Percentiles rank a stretch among this genome's conserved stretches.
Evolutionary conservation across 2,797 vertebrate genomes (phyloP).

Genomic region (Anisognathus igniventris): DNA sequence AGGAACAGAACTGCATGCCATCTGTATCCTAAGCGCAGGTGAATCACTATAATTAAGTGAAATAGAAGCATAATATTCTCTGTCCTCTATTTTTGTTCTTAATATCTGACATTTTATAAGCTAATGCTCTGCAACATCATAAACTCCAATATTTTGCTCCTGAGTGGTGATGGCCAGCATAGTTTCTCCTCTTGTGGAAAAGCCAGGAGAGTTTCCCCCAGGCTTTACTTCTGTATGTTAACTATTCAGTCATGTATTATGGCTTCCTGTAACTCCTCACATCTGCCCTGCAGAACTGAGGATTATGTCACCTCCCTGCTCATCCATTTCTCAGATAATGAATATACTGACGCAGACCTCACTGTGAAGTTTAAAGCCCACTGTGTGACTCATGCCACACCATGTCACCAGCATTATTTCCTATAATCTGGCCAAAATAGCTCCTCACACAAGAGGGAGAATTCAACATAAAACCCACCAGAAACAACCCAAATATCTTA

Average conservation of each 20-base stretch:
- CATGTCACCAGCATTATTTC: background rate
- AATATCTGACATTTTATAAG: background rate
- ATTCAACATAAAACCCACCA: background rate
- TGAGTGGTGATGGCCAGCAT: background rate
- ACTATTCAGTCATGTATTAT: background rate
- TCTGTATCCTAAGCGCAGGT: background rate
- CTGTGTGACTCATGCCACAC: background rate
- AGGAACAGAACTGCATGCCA: background rate
- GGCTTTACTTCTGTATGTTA: background rate
- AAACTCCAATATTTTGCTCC: background rate
- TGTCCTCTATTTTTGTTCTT: background rate
- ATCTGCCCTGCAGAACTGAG: background rate
- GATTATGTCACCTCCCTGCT: background rate
- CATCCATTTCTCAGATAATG: background rate
- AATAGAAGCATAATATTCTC: background rate
- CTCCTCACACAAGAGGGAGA: background rate
- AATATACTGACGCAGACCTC: background rate
- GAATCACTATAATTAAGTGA: background rate
- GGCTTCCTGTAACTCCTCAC: background rate
- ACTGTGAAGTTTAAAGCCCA: background rate
- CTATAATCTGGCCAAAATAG: background rate
- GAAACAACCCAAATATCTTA: background rate
- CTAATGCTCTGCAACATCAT: background rate
- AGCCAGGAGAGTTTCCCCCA: background rate
- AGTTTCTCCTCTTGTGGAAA: background rate